These are phyloP conservation scores for Spizaetus ornatus DNA, from an alignment of 2,113 vertebrate species.

Conservation along the genomic window DNA sequence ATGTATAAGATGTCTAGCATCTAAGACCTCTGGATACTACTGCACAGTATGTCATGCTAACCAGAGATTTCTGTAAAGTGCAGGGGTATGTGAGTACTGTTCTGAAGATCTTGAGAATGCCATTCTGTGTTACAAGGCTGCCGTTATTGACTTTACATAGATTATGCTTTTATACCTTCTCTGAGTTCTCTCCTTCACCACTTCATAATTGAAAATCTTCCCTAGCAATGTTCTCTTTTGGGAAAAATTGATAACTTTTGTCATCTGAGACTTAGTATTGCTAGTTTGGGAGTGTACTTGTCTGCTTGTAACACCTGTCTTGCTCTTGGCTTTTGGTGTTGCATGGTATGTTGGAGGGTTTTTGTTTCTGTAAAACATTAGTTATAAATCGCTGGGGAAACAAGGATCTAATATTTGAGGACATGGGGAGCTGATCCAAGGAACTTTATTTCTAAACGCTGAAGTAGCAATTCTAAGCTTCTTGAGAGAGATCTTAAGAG, in stretches of 20 bases:
- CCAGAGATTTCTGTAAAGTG: neutral
- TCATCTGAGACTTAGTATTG: neutral
- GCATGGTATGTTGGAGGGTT: neutral
- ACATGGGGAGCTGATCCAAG: neutral
- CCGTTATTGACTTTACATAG: neutral
- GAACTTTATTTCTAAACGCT: neutral
- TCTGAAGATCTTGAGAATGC: neutral
- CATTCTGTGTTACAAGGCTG: neutral
- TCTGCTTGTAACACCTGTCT: neutral
- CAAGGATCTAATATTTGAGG: neutral
- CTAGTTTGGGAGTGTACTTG: neutral
- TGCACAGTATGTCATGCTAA: neutral
- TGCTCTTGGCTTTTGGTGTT: neutral
- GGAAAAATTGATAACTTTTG: neutral
- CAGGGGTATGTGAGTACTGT: neutral
- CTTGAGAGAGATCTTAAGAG: neutral
- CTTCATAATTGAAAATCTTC: neutral
- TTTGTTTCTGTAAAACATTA: neutral
- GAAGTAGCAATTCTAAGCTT: neutral
- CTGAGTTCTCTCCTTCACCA: neutral
- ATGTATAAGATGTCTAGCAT: neutral
- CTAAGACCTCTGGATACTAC: neutral
- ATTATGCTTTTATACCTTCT: neutral
- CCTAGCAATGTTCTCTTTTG: neutral
- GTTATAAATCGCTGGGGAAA: neutral